Evolutionary conservation across 2,113 vertebrate species (phyloP).

Genomic region (Theristicus caerulescens): DNA sequence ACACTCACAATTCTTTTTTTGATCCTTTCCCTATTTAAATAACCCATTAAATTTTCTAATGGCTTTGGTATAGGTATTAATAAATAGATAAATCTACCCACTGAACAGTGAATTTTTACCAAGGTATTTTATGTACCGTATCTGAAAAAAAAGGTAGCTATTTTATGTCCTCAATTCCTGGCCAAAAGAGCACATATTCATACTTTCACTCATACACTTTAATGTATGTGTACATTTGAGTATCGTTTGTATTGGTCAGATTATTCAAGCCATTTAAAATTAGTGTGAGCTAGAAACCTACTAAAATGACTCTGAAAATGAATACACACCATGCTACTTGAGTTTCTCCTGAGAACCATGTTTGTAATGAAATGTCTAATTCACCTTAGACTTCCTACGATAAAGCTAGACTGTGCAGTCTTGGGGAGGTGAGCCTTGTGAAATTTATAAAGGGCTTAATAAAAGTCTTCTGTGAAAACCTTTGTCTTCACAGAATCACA

Average conservation of each 20-base stretch:
- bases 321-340: not conserved
- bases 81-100: not conserved
- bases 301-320: not conserved
- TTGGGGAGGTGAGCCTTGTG: not conserved
- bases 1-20: not conserved
- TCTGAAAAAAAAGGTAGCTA: not conserved
- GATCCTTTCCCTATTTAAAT: not conserved
- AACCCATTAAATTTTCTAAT: not conserved
- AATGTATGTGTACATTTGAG: not conserved
- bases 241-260: not conserved
- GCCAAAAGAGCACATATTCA: not conserved
- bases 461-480: not conserved
- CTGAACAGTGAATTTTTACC: not conserved
- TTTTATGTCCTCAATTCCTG: not conserved
- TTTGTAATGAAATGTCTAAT: not conserved
- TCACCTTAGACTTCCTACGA: not conserved
- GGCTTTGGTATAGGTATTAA: not conserved
- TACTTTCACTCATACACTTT: not conserved
- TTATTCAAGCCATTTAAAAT: not conserved
- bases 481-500: not conserved
- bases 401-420: not conserved
- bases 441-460: not conserved
- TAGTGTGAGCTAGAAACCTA: not conserved
- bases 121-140: not conserved
- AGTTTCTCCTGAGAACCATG: not conserved